phyloP scores from a whole-genome alignment of 53 echinoderm and acorn worm species.

The Holothuria leucospilota region DNA sequence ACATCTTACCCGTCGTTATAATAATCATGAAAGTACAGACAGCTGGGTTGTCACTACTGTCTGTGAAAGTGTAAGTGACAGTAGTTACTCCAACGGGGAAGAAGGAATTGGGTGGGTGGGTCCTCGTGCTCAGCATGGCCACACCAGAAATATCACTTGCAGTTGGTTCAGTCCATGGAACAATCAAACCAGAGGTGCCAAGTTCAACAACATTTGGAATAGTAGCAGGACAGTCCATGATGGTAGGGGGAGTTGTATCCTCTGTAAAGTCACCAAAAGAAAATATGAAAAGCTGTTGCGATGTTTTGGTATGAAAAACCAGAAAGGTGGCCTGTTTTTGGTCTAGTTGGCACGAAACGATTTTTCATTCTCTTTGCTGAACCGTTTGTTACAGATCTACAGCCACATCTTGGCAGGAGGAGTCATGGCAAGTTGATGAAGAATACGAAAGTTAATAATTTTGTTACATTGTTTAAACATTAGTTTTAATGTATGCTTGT shows the following conservation, averaged over 20 bases:
- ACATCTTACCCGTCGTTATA: background rate
- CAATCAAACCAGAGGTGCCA: constrained; percentile 7
- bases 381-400: too few relatives aligned
- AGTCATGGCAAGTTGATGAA: too few relatives aligned
- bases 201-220: constrained; percentile 35
- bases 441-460: too few relatives aligned
- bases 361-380: too few relatives aligned
- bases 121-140: background rate
- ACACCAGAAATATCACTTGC: background rate
- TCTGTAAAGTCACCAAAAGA: background rate
- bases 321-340: too few relatives aligned
- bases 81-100: constrained; percentile 16
- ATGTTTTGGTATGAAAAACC: too few relatives aligned
- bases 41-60: background rate
- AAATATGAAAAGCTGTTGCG: too few relatives aligned
- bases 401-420: too few relatives aligned
- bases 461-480: too few relatives aligned
- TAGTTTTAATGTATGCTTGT: too few relatives aligned
- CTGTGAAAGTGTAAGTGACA: constrained; percentile 5
- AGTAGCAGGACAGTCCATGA: background rate
- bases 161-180: background rate
- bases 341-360: too few relatives aligned
- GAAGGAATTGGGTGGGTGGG: background rate
- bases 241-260: constrained; percentile 42
- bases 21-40: background rate